Evolutionary conservation across 2,797 vertebrate genomes (phyloP).

Genomic region (Remorina albescens): DNA sequence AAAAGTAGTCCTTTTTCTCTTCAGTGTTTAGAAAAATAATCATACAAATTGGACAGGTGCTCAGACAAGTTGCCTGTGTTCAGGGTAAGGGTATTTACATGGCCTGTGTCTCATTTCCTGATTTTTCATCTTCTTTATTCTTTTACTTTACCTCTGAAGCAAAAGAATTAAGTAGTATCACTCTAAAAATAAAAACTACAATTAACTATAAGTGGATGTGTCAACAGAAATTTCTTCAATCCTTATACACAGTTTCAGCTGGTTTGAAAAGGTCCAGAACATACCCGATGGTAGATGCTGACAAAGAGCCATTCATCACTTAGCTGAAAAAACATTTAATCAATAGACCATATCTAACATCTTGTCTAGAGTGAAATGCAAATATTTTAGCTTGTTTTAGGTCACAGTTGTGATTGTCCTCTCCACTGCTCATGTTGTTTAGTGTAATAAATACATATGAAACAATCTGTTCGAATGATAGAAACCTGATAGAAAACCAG

Average conservation of each 20-base stretch:
- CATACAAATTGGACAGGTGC: slow-evolving; percentile 16
- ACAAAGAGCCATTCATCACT: background rate
- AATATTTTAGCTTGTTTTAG: too few relatives aligned
- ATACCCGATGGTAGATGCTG: background rate
- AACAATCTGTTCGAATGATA: too few relatives aligned
- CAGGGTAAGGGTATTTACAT: slow-evolving; percentile 10
- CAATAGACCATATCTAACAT: too few relatives aligned
- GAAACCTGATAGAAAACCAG: background rate
- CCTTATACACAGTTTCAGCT: background rate
- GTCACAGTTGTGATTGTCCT: too few relatives aligned
- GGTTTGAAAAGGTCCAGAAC: background rate
- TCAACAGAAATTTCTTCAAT: background rate
- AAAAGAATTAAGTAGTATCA: background rate
- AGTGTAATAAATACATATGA: too few relatives aligned
- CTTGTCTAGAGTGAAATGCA: too few relatives aligned
- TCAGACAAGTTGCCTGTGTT: slow-evolving; percentile 6
- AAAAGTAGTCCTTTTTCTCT: slow-evolving; percentile 25
- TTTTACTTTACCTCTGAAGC: slow-evolving; percentile 4
- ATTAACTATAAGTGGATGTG: background rate
- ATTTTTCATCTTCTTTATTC: slow-evolving; percentile 9
- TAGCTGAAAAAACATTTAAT: background rate
- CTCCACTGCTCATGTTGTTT: too few relatives aligned
- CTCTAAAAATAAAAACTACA: background rate
- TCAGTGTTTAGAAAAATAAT: slow-evolving; percentile 23
- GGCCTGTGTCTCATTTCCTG: slow-evolving; percentile 41